Conservation (phyloP, 2,113 vertebrate genomes). For the rabbit (Oryctolagus cuniculus) region DNA sequence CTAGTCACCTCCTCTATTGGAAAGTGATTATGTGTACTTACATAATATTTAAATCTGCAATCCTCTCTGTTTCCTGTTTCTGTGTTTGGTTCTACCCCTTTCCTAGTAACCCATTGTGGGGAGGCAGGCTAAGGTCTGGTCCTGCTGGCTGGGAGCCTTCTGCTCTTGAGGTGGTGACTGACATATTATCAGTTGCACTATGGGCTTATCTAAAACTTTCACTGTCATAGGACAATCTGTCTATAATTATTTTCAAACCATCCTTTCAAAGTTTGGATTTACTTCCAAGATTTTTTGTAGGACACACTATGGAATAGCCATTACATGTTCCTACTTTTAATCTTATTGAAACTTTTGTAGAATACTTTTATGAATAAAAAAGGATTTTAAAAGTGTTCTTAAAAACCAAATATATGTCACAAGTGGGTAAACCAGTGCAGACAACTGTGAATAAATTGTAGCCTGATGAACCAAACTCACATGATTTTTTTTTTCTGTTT, state of each 20-base stretch:
- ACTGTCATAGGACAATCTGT: not conserved
- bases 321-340: not conserved
- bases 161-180: not conserved
- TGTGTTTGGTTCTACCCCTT: not conserved
- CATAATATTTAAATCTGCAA: not conserved
- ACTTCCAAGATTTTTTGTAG: not conserved
- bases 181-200: slow-evolving; percentile 4
- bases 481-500: not conserved
- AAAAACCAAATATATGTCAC: not conserved
- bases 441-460: not conserved
- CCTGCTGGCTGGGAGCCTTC: not conserved
- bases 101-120: not conserved
- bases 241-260: not conserved
- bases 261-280: not conserved
- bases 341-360: not conserved
- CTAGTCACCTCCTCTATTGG: not conserved
- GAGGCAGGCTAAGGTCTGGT: slow-evolving; percentile 36
- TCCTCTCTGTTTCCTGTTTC: not conserved
- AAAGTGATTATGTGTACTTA: not conserved
- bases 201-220: not conserved
- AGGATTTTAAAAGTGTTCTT: not conserved
- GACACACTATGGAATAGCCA: not conserved
- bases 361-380: not conserved
- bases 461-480: not conserved
- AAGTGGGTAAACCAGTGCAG: not conserved